phyloP scores from a whole-genome alignment of 2,113 vertebrate genomes.

The Psittacus erithacus region DNA sequence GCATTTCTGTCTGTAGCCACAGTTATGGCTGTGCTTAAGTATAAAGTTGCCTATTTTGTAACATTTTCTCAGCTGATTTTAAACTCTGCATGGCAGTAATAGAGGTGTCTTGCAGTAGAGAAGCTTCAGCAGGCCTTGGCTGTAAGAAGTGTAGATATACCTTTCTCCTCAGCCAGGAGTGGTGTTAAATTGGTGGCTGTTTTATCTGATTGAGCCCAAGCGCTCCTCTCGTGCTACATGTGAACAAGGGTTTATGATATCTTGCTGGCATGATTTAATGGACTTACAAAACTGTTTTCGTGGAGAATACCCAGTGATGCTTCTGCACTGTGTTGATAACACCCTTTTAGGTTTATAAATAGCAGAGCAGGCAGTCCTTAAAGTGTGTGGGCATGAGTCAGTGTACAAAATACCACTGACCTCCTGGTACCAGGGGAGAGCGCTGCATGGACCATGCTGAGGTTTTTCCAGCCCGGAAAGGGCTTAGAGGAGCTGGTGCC shows the following conservation, averaged over 20 bases:
- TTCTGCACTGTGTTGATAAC: neutral
- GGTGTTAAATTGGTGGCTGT: slow-evolving; percentile 17
- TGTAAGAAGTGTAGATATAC: neutral
- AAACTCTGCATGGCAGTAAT: neutral
- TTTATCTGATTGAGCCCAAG: neutral
- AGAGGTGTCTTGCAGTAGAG: slow-evolving; percentile 5
- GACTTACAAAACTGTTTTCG: neutral
- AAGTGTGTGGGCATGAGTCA: neutral
- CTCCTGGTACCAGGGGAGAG: neutral
- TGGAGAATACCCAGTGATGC: neutral
- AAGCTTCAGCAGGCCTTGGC: neutral
- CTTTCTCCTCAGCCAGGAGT: neutral
- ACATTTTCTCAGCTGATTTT: slow-evolving; percentile 24
- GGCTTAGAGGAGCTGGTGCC: too few species aligned
- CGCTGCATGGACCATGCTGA: neutral
- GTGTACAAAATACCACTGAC: neutral
- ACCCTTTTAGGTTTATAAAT: neutral
- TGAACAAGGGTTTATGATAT: neutral
- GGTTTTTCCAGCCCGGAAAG: too few species aligned
- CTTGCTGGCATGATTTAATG: neutral
- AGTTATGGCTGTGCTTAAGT: neutral
- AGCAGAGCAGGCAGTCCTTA: neutral
- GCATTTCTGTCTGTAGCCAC: neutral
- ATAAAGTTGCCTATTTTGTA: neutral
- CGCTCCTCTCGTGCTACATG: neutral